Percentiles rank a stretch among this genome's conserved stretches.
These are phyloP conservation scores for Oreochromis grahami DNA, from an alignment of 2,797 vertebrate species.

Conservation along the genomic window DNA sequence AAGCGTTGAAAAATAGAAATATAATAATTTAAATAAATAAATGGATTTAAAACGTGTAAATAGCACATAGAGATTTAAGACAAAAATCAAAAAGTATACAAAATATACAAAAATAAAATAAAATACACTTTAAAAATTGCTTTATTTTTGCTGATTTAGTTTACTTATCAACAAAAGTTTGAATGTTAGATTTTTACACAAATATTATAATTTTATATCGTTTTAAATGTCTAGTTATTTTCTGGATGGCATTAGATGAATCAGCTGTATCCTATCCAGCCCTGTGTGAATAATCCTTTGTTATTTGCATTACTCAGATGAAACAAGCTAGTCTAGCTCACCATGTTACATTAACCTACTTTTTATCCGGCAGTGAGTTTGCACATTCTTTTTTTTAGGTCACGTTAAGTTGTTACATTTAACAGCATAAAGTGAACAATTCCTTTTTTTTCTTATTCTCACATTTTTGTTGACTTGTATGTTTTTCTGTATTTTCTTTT, in stretches of 20 bases:
- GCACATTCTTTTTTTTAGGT: not conserved
- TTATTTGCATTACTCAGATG: not conserved
- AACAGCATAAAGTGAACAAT: not conserved
- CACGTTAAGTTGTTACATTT: not conserved
- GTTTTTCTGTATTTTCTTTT: constrained; percentile 6
- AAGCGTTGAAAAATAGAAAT: not conserved
- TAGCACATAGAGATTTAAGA: not conserved
- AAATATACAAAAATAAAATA: not conserved
- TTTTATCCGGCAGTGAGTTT: not conserved
- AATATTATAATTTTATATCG: not conserved
- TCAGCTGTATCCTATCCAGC: not conserved
- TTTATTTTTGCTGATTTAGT: not conserved
- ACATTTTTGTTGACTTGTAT: not conserved
- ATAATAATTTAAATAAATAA: not conserved
- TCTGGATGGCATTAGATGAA: not conserved
- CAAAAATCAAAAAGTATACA: not conserved
- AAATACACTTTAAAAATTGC: not conserved
- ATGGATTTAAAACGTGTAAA: not conserved
- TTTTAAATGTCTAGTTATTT: not conserved
- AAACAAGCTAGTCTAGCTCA: not conserved
- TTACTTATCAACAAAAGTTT: not conserved
- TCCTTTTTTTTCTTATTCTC: not conserved
- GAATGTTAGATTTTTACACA: not conserved
- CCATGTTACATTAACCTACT: not conserved
- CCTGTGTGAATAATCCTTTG: not conserved